Conservation (phyloP, 2,888 invertebrate genomes). For the Priocnemis perturbator region DNA sequence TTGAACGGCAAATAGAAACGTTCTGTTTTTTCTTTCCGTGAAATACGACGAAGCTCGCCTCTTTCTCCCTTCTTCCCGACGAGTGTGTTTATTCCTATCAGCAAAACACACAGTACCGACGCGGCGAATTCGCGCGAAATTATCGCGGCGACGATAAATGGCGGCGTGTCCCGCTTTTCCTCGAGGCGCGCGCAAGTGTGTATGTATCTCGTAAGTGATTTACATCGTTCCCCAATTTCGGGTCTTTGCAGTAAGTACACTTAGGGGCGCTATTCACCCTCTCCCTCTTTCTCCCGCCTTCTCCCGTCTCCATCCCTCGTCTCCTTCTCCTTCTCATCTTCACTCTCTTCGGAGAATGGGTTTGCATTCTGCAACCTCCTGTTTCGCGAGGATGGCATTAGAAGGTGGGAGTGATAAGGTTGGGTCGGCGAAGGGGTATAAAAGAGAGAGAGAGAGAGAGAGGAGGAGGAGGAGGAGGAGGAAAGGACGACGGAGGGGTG, state of each 20-base stretch:
- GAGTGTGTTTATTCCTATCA: too few relatives aligned
- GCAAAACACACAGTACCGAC: constrained; percentile 1
- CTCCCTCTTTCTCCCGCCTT: constrained; percentile 11
- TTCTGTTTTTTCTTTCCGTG: too few relatives aligned
- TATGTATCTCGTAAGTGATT: constrained; percentile 57
- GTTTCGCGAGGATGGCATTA: constrained; percentile 41
- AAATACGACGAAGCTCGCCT: neutral
- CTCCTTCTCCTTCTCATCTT: constrained; percentile 15
- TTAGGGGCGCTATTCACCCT: constrained; percentile 57
- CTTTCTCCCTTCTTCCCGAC: neutral
- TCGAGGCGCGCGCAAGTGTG: constrained; percentile 50
- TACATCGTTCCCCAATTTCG: constrained; percentile 62
- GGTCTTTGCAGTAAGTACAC: constrained; percentile 61
- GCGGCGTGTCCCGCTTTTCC: constrained; percentile 28
- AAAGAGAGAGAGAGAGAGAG: constrained; percentile 1
- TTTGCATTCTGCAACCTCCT: constrained; percentile 35
- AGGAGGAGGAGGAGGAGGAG: constrained; percentile 21
- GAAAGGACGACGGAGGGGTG: constrained; percentile 36
- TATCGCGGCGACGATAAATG: constrained; percentile 4
- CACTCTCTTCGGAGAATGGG: constrained; percentile 6
- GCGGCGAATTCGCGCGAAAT: constrained; percentile 6
- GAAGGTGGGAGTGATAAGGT: constrained; percentile 51
- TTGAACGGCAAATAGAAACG: too few relatives aligned
- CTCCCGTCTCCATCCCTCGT: constrained; percentile 13
- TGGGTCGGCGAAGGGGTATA: constrained; percentile 7